These are phyloP conservation scores for Spodoptera picta DNA, from an alignment of 2,888 invertebrate genomes.

Conservation along the genomic window DNA sequence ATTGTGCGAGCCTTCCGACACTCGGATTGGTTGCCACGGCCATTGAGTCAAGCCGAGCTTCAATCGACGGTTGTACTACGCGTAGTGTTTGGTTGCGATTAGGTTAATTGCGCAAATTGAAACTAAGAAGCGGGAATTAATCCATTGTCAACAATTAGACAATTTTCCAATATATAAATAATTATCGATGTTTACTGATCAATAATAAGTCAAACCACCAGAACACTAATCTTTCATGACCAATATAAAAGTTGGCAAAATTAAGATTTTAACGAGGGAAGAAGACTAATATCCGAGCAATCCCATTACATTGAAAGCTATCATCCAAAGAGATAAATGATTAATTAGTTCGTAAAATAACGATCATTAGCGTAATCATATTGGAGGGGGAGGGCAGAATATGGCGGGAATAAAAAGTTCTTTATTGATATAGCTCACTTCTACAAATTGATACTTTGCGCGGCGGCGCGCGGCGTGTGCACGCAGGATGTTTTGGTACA, in stretches of 20 bases:
- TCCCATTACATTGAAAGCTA: constrained; percentile 51
- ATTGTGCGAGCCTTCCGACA: constrained; percentile 23
- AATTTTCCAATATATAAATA: too few species aligned
- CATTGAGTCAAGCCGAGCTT: neutral
- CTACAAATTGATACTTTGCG: constrained; percentile 57
- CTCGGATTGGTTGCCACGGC: constrained; percentile 24
- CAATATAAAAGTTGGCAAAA: constrained; percentile 36
- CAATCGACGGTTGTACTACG: neutral
- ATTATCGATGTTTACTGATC: neutral
- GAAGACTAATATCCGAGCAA: constrained; percentile 44
- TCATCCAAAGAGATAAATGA: constrained; percentile 57
- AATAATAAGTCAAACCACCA: neutral
- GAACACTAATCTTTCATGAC: constrained; percentile 14
- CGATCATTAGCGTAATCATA: constrained; percentile 68
- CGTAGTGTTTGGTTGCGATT: neutral
- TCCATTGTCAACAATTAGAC: neutral
- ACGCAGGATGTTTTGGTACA: constrained; percentile 28
- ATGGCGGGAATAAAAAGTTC: constrained; percentile 68
- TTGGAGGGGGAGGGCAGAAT: constrained; percentile 56
- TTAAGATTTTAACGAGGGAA: constrained; percentile 41
- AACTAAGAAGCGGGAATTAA: neutral
- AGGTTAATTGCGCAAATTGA: too few species aligned
- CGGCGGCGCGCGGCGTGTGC: constrained; percentile 43
- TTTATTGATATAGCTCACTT: constrained; percentile 61
- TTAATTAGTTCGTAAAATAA: constrained; percentile 61